Evolutionary conservation across 2,888 invertebrate species (phyloP).

Genomic region (Dryadula phaetusa): DNA sequence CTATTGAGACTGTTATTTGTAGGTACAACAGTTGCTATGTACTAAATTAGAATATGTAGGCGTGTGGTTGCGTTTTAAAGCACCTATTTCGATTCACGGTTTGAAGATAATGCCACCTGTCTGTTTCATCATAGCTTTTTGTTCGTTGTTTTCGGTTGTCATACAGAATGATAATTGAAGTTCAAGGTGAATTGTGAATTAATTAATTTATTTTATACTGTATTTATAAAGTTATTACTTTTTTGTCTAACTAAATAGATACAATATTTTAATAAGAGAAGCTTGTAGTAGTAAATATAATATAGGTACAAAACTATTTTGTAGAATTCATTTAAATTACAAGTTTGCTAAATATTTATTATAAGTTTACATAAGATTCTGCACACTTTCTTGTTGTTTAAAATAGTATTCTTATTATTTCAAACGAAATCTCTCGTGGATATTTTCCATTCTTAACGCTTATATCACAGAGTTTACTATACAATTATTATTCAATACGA

Average conservation of each 20-base stretch:
- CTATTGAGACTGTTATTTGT: neutral
- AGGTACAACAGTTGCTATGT: slow-evolving; percentile 34
- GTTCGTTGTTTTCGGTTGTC: slow-evolving; percentile 36
- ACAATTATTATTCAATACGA: slow-evolving; percentile 33
- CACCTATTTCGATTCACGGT: slow-evolving; percentile 36
- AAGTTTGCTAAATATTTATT: too few species aligned
- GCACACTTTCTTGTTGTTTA: too few species aligned
- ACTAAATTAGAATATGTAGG: slow-evolving; percentile 40
- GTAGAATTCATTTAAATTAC: too few species aligned
- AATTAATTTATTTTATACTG: neutral
- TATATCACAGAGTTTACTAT: slow-evolving; percentile 1
- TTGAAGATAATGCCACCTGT: slow-evolving; percentile 50
- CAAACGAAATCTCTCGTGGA: neutral
- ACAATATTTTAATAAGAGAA: too few species aligned
- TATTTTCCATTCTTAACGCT: neutral
- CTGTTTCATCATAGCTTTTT: slow-evolving; percentile 59
- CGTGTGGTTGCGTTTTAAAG: slow-evolving; percentile 32
- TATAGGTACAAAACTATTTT: too few species aligned
- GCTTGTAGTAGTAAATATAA: too few species aligned
- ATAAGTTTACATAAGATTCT: too few species aligned
- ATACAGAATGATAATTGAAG: slow-evolving; percentile 31
- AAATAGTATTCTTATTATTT: neutral
- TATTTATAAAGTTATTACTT: neutral
- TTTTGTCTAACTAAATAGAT: neutral
- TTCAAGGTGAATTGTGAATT: slow-evolving; percentile 4